Evolutionary conservation across 1,140 invertebrate species (phyloP).

Genomic region (Neoseiulus cucumeris): DNA sequence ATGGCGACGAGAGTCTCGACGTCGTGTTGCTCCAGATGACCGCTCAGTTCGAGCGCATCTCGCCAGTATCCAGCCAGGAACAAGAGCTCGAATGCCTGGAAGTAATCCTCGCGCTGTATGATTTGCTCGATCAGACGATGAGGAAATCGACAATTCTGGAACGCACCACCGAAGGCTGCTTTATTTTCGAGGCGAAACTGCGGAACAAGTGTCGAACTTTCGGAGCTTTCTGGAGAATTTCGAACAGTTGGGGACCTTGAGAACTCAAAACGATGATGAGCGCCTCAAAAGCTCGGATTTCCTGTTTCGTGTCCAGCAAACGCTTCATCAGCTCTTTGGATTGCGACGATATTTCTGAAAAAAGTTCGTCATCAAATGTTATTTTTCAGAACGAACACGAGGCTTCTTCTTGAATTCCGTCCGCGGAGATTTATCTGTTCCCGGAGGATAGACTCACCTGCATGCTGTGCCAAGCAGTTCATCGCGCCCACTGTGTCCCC

Average conservation of each 20-base stretch:
- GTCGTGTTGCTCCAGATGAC: not conserved
- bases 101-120: too few species aligned
- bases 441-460: not conserved
- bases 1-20: not conserved
- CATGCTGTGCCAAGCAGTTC: not conserved
- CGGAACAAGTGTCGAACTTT: not conserved
- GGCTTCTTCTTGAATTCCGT: too few species aligned
- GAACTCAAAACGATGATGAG: not conserved
- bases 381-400: too few species aligned
- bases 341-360: slow-evolving; percentile 1
- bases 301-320: not conserved
- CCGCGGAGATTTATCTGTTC: not conserved
- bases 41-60: not conserved
- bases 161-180: not conserved
- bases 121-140: not conserved
- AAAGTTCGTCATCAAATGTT: not conserved
- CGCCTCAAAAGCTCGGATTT: not conserved
- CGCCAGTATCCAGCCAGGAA: not conserved
- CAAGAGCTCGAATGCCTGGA: not conserved
- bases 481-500: not conserved
- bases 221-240: not conserved
- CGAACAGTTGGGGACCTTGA: not conserved
- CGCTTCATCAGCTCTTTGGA: not conserved
- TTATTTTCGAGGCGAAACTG: not conserved
- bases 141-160: not conserved